phyloP scores from a whole-genome alignment of 1,140 invertebrate species.

The Vanessa tameamea region DNA sequence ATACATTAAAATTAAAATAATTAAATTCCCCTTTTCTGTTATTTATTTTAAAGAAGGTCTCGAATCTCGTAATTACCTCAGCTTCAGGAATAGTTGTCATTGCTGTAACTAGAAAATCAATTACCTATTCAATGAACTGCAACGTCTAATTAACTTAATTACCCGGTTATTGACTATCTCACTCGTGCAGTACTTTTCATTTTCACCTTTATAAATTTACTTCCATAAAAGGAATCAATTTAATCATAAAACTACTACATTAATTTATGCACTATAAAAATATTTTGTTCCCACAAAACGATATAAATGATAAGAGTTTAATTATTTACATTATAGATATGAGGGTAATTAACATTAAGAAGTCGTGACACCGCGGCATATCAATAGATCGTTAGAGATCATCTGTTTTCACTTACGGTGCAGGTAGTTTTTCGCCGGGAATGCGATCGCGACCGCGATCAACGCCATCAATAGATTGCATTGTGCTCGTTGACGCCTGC shows the following conservation, averaged over 20 bases:
- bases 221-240: not conserved
- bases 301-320: not conserved
- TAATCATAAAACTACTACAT: not conserved
- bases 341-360: constrained; percentile 31
- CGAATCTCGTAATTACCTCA: constrained; percentile 29
- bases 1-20: not conserved
- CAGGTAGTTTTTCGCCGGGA: constrained; percentile 54
- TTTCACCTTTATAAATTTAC: not conserved
- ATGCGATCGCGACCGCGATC: constrained; percentile 61
- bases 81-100: constrained; percentile 31
- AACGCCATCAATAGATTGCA: constrained; percentile 49
- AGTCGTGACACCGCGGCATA: constrained; percentile 42
- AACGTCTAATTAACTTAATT: constrained; percentile 17
- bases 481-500: constrained; percentile 57
- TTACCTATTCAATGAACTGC: constrained; percentile 34
- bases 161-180: not conserved
- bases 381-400: constrained; percentile 48
- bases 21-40: not conserved
- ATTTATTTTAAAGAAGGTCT: constrained; percentile 10
- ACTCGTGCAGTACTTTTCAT: not conserved
- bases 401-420: constrained; percentile 63
- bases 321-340: constrained; percentile 19
- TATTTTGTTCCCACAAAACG: no score
- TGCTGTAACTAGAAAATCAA: constrained; percentile 31
- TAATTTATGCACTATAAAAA: no score